Base-by-base conservation (phyloP, 2,888 invertebrate genomes). In the Stenotaenia linearis region DNA sequence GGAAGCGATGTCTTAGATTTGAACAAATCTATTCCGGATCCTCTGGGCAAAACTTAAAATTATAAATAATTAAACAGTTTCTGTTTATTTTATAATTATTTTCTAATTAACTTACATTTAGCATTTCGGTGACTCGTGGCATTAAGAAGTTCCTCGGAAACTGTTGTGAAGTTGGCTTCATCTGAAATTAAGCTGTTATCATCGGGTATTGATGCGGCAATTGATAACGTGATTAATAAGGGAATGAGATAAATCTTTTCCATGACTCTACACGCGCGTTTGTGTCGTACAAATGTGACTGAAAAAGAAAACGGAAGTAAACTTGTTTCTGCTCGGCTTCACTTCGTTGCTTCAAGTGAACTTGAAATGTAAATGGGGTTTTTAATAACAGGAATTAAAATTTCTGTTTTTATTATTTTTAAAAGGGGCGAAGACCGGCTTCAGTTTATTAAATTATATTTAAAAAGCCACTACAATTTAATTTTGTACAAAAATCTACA, bases 1-100 rank as follows among this genome's bases (percentile, higher is more conserved):
- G 79, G 79, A 25, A 79, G 56, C 6, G 75, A 75, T 25, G 37
- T 21, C 30, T 79, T 79, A 1, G 69, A 69, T 78, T 32, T 56
- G 21, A 25, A 35, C 12, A 23, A 75, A 15, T 25, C n/a, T 12
- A 28, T 25, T 28, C 69, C 2, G 9, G 28, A 25, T 10, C 25
- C 4, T 9, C 12, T 12, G 10, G 69, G 69, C 12, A 69, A 12
- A 28, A 28, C 69, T 69, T 15, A 0, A 69, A 28, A 25, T 12
- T 7, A 9, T n/a, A n/a, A n/a, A n/a, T 5, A 45, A 23, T 23
- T 23, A 61, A 61, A 61, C 0, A 21, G 25, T 2, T n/a, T 1
- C 0, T 50, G 7, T 21, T 56, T 9, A 4, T 69, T 69, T 28
- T 1, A 25, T 28, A n/a, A n/a, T 28, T 23, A 5, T 61, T 9